Evolutionary conservation across 2,888 invertebrate species (phyloP).

Genomic region (Bhutanitis thaidina): DNA sequence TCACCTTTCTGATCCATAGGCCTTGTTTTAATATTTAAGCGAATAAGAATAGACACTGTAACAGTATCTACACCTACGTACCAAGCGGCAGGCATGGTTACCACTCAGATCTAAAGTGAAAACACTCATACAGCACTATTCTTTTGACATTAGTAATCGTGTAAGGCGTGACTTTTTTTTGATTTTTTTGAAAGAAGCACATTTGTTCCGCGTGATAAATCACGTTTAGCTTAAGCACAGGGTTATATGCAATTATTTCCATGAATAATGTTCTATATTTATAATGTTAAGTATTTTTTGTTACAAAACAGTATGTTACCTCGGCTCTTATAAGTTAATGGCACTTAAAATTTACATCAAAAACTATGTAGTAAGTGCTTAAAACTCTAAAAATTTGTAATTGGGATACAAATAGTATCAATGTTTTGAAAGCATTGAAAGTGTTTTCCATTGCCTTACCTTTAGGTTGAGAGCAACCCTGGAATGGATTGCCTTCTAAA

Average conservation of each 20-base stretch:
- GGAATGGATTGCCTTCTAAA: slow-evolving; percentile 83
- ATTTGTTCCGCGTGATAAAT: slow-evolving; percentile 64
- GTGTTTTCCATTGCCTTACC: slow-evolving; percentile 41
- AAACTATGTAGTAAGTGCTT: not conserved
- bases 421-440: not conserved
- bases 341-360: not conserved
- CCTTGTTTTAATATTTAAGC: slow-evolving; percentile 59
- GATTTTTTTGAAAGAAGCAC: slow-evolving; percentile 51
- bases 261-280: slow-evolving; percentile 3
- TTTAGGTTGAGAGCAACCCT: slow-evolving; percentile 67
- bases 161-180: slow-evolving; percentile 63
- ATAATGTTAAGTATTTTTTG: slow-evolving; percentile 5
- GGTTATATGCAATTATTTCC: slow-evolving; percentile 56
- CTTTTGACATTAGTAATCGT: slow-evolving; percentile 63
- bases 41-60: slow-evolving; percentile 48
- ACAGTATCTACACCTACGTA: slow-evolving; percentile 44
- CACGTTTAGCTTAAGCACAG: slow-evolving; percentile 73
- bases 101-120: slow-evolving; percentile 51
- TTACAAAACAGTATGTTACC: slow-evolving; percentile 3
- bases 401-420: not conserved
- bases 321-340: not conserved
- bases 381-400: not conserved
- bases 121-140: slow-evolving; percentile 52
- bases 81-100: slow-evolving; percentile 70
- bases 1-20: slow-evolving; percentile 50